Evolutionary conservation across 2,797 vertebrate species (phyloP), one percentile per base, ranked within the genome.

Genomic region (Pangasius krempfi): DNA sequence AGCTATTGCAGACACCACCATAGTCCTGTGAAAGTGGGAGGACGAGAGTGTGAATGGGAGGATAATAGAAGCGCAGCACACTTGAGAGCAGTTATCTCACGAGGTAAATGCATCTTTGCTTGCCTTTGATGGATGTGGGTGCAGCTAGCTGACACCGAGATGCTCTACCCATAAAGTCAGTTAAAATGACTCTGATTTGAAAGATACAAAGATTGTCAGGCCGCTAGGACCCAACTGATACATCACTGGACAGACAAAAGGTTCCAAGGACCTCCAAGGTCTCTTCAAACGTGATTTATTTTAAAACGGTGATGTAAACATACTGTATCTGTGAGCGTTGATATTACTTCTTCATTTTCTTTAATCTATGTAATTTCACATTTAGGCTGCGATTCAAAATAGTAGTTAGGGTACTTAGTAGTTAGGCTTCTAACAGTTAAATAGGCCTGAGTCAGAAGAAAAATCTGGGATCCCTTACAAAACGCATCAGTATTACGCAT

Each of bases 31-130:
- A 73, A 89, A 72, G 40, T 72, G 76, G 33, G 22, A 75, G 79
- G 58, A 70, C 7, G 47, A 22, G 70, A 62, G 89, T 89, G 89
- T 56, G 89, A 89, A 89, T 58, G 30, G 16, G n/a, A 58, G 84
- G 56, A 84, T 90, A 84, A 87, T 87, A 56, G 60, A 82, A 73
- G 83, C 62, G 81, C 76, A 85, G 78, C 78, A 70, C 88, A 89
- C 78, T 47, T 18, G 33, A 84, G 25, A 78, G 68, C 44, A 58
- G 72, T 50, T 40, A 40, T 85, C 78, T 58, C 72, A 73, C n/a
- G 7, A 85, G 82, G 25, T 90, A 89, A 91, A 87, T 88, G 56
- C 75, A 88, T 25, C 64, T 62, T 66, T 50, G 3, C 70, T 56
- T 68, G 54, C 20, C 16, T 80, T 86, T 81, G 84, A 81, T 76